Percentiles rank a stretch among this genome's conserved stretches.
Evolutionary conservation across 2,113 vertebrate species (phyloP).

Genomic region (Anser brachyrhynchus): DNA sequence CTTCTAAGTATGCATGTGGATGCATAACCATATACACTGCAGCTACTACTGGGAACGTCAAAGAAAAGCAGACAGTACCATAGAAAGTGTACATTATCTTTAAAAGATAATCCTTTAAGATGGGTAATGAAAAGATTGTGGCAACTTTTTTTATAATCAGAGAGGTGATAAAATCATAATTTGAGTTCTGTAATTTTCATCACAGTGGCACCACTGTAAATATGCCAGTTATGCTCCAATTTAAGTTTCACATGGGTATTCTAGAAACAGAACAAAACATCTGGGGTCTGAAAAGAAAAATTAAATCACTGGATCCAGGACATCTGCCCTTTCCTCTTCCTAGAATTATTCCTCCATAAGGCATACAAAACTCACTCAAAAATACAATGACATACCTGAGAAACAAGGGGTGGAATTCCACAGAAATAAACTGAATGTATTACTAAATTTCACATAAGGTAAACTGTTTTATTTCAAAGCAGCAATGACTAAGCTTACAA

Average conservation of each 20-base stretch:
- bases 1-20: not conserved
- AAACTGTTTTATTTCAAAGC: not conserved
- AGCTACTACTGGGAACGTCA: not conserved
- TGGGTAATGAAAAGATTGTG: not conserved
- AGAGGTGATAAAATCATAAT: not conserved
- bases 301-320: not conserved
- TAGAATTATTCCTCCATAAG: conserved; percentile 1
- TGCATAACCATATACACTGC: accelerated
- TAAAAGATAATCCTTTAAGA: not conserved
- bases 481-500: not conserved
- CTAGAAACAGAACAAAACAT: not conserved
- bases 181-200: not conserved
- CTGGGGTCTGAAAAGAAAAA: not conserved
- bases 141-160: not conserved
- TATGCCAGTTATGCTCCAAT: not conserved
- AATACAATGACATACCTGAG: not conserved
- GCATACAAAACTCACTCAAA: not conserved
- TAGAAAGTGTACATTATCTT: not conserved
- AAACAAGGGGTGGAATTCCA: not conserved
- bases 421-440: not conserved
- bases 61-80: not conserved
- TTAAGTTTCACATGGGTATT: not conserved
- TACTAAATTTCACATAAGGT: not conserved
- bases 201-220: not conserved
- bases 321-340: conserved; percentile 3